Evolutionary conservation across 2,888 invertebrate species (phyloP).

Genomic region (Gandaritis pyraliata): DNA sequence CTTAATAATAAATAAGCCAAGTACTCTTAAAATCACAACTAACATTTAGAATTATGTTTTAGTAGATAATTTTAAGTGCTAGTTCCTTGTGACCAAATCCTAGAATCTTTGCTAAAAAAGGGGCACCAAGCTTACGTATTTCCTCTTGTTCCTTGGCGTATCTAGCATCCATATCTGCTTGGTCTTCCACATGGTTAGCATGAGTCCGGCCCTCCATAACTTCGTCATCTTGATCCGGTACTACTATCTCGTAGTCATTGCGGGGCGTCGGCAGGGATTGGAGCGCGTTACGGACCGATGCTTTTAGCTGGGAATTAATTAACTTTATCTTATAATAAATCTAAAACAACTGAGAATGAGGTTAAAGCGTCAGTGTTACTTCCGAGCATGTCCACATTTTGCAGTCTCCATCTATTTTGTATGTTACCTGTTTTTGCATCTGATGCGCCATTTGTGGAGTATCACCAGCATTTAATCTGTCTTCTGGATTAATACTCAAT

Average conservation of each 20-base stretch:
- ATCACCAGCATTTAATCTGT: constrained; percentile 87
- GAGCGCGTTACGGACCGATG: constrained; percentile 90
- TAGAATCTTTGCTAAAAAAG: too few relatives aligned
- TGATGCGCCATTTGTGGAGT: constrained; percentile 88
- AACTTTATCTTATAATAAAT: neutral
- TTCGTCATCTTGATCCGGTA: constrained; percentile 91
- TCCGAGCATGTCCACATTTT: too few relatives aligned
- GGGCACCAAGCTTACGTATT: constrained; percentile 85
- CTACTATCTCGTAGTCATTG: constrained; percentile 99
- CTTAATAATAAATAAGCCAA: too few relatives aligned
- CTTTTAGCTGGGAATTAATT: constrained; percentile 77
- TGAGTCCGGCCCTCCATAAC: constrained; percentile 46
- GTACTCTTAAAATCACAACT: too few relatives aligned
- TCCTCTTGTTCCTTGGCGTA: constrained; percentile 88
- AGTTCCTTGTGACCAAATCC: too few relatives aligned
- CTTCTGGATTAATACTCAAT: constrained; percentile 96
- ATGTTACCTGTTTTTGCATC: constrained; percentile 86
- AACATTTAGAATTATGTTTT: too few relatives aligned
- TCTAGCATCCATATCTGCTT: constrained; percentile 92
- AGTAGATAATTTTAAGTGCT: too few relatives aligned
- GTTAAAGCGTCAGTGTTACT: too few relatives aligned
- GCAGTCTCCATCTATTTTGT: too few relatives aligned
- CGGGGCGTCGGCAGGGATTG: constrained; percentile 94
- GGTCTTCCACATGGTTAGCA: constrained; percentile 88
- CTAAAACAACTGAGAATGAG: too few relatives aligned